Evolutionary conservation across 2,113 vertebrate genomes (phyloP), one percentile per base, ranked within the genome.

Genomic region (Taxidea taxus): DNA sequence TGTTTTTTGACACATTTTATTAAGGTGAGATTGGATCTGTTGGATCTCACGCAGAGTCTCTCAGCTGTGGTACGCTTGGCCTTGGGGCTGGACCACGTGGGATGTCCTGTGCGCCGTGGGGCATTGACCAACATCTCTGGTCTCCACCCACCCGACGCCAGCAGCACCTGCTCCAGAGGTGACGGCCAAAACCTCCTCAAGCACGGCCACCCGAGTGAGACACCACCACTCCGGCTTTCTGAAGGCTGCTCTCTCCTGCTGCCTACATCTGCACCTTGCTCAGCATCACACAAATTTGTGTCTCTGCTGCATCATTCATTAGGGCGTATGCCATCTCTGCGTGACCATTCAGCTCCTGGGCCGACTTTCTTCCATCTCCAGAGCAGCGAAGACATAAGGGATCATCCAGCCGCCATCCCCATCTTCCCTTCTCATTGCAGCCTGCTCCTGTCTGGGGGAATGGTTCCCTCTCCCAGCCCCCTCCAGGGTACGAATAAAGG

Each of bases 281-380:
- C 18, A 0, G 10, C 60, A 25, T 25, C 60, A n/a, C 47, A 9
- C 20, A n/a, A n/a, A 3, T n/a, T 25, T 25, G 15, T 49, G 11
- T 49, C 60, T 44, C 31, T 12, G 34, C 13, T 25, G 34, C 9
- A 39, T 31, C 12, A 2, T n/a, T 66, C 31, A 9, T 49, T 25
- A n/a, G 7, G 31, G 4, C 13, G 4, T 23, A 4, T 0, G 4
- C 42, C 44, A n/a, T n/a, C 42, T 66, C 12, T 34, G 2, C n/a
- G 8, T 20, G 25, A 49, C 9, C 66, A 25, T 10, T 16, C 12
- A n/a, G 31, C 42, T 27, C 6, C 13, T 27, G 13, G 7, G 39
- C 13, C 1, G 15, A n/a, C 23, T 6, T 6, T 15, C 39, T 42
- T 4, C 25, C 27, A 27, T 27, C 23, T 74, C 39, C 27, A 42